phyloP scores from a whole-genome alignment of 2,797 vertebrate genomes.

The Gila robusta region DNA sequence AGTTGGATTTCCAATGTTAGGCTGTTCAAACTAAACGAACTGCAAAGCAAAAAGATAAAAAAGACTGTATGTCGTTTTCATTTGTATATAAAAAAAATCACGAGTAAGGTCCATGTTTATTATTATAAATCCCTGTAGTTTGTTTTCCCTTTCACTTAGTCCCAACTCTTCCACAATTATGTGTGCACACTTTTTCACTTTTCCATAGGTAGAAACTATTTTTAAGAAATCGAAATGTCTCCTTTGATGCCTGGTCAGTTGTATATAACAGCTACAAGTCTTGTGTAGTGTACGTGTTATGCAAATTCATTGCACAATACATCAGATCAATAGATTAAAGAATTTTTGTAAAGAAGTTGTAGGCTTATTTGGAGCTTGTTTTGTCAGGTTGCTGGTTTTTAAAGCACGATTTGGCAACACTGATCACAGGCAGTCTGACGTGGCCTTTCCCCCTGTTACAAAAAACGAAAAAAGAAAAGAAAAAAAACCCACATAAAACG shows the following conservation, averaged over 20 bases:
- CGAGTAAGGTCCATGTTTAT: too few relatives aligned
- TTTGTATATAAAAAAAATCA: too few relatives aligned
- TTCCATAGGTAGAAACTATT: neutral
- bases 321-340: neutral
- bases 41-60: too few relatives aligned
- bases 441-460: constrained; percentile 45
- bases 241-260: neutral
- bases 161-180: neutral
- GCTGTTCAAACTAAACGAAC: neutral
- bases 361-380: neutral
- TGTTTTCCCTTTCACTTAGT: neutral
- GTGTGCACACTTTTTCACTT: neutral
- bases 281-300: neutral
- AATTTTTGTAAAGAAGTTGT: neutral
- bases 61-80: neutral
- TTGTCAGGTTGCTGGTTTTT: neutral
- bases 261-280: neutral
- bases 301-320: neutral
- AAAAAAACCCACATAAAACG: neutral
- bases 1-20: neutral
- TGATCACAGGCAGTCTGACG: constrained; percentile 55
- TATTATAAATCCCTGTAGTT: neutral
- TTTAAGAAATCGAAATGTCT: neutral
- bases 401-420: constrained; percentile 22
- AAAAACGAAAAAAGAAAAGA: neutral